Evolutionary conservation across 2,888 invertebrate genomes (phyloP), one percentile per base, ranked within the genome.

Genomic region (Eumerus sabulonum): DNA sequence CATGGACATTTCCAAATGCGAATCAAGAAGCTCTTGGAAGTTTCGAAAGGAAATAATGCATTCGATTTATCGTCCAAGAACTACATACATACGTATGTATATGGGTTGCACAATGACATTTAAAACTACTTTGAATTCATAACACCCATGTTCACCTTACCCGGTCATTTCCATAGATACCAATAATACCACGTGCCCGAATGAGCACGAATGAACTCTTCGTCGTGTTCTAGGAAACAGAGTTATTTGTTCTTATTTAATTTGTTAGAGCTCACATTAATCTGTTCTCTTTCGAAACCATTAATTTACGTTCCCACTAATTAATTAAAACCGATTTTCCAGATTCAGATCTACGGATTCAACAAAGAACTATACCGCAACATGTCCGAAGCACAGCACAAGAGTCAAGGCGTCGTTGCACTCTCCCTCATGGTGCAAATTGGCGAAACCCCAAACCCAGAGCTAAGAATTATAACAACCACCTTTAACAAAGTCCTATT

Each of bases 271-370:
- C 7, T 7, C 27, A 27, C 2, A 2, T 27, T 27, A 27, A 27
- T 27, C 27, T 27, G 27, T 27, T 27, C 7, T 27, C 7, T 27
- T n/a, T 27, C 13, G 27, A 44, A 13, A 14, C 9, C 5, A 63
- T 35, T 53, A 9, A 27, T 27, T 27, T 7, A 27, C 27, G 27
- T 27, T 27, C 27, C 7, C 27, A 27, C 27, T 27, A 27, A 27
- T 27, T 2, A 27, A 27, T 27, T 27, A 4, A 27, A 27, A 27
- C 27, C 27, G 27, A 27, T 48, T 54, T 71, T 90, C 51, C 92
- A 98, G 98, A 95, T 99, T 85, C 98, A 99, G 90, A 91, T 98
- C 71, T 96, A 98, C 85, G 98, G 98, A 1, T 99, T 97, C 91
- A 99, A 99, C 89, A 96, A 96, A 82, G 98, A 98, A 88, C 91